Evolutionary conservation across 2,797 vertebrate genomes (phyloP).

Genomic region (Salarias fasciatus): DNA sequence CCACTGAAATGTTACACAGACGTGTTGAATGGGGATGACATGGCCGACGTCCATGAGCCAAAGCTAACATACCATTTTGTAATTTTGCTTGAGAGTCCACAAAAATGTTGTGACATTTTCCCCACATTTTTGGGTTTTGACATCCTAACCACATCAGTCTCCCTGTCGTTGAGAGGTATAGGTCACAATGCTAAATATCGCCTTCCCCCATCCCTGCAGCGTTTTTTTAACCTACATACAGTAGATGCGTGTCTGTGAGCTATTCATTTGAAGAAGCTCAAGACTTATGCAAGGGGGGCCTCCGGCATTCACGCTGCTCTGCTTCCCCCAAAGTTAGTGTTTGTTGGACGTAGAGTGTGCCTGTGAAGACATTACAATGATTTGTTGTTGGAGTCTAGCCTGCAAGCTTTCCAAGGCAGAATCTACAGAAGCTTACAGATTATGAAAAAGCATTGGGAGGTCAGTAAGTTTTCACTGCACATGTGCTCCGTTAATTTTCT

Average conservation of each 20-base stretch:
- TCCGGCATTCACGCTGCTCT: conserved; percentile 28
- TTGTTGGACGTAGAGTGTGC: conserved; percentile 36
- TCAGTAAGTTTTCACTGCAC: too few species aligned
- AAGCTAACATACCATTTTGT: conserved; percentile 25
- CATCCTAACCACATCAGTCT: neutral
- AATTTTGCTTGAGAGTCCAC: conserved; percentile 8
- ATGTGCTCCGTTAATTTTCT: too few species aligned
- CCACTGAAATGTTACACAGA: conserved; percentile 51
- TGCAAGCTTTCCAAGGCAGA: conserved; percentile 15
- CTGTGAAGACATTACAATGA: conserved; percentile 45
- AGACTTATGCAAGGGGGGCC: conserved; percentile 35
- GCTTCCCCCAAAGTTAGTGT: conserved; percentile 49
- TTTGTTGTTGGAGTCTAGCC: conserved; percentile 9
- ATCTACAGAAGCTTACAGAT: too few species aligned
- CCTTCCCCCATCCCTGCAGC: neutral
- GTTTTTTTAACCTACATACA: conserved; percentile 1
- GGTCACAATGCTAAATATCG: neutral
- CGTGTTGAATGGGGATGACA: conserved; percentile 34
- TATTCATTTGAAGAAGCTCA: neutral
- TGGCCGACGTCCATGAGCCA: conserved; percentile 14
- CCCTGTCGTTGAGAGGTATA: too few species aligned
- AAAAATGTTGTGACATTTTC: neutral
- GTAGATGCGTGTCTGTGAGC: neutral
- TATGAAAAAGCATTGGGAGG: too few species aligned
- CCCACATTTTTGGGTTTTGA: neutral